Base-by-base conservation (phyloP, 2,888 invertebrate genomes). In the Coenonympha arcania region DNA sequence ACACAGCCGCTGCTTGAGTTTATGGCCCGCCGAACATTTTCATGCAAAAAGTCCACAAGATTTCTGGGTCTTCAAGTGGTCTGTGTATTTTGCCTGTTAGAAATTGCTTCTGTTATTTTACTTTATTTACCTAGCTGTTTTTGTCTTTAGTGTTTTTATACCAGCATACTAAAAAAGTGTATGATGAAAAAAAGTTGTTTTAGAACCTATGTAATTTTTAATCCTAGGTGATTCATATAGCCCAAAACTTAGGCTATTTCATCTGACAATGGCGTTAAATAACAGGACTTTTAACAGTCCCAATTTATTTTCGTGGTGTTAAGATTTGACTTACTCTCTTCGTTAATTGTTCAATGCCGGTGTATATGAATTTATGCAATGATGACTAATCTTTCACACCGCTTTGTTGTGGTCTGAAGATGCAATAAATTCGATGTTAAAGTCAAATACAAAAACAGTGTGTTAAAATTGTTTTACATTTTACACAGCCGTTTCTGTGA, bases 11-110 rank as follows among this genome's bases (percentile, higher is more conserved):
- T 61, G 63, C 64, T 65, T 56, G 64, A 66, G 66, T 75, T 76
- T 76, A 79, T 79, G 73, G 60, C 52, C 51, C 66, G 71, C 75
- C 77, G 74, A 75, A 73, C 71, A 63, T 57, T 61, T 64, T 61
- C 64, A 67, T 59, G 67, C 49, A 51, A 50, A 15, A 44, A 15
- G 15, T 22, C 15, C 22, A 33, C 33, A 33, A 5, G 44, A n/a
- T 19, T 18, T 15, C 16, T 36, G n/a, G n/a, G n/a, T n/a, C n/a
- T n/a, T n/a, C n/a, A 36, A 36, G 13, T 39, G 9, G 16, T 39
- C 15, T 39, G 22, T 20, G 16, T n/a, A n/a, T n/a, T n/a, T n/a
- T n/a, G n/a, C n/a, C n/a, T n/a, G n/a, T n/a, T n/a, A n/a, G n/a
- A n/a, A n/a, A n/a, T n/a, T n/a, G n/a, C n/a, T n/a, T n/a, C n/a